Conservation (phyloP, 2,888 invertebrate genomes). For the Nudaria mundana region DNA sequence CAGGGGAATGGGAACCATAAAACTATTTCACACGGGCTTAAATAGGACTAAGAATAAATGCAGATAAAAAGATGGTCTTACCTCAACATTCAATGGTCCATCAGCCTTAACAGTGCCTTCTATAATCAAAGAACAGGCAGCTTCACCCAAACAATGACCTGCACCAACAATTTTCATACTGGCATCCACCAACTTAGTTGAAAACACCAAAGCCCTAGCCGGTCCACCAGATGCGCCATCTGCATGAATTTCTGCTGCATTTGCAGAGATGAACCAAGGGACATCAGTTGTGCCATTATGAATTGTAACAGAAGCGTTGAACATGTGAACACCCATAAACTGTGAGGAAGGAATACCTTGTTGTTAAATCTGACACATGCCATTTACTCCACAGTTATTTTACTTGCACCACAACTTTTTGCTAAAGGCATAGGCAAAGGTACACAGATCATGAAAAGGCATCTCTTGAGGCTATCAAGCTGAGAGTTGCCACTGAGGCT, state of each 20-base stretch:
- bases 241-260: conserved; percentile 86
- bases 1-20: too few relatives aligned
- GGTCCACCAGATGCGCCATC: conserved; percentile 88
- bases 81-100: conserved; percentile 92
- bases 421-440: neutral
- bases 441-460: neutral
- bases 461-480: neutral
- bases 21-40: too few relatives aligned
- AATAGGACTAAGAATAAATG: too few relatives aligned
- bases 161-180: conserved; percentile 79
- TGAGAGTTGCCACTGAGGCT: too few relatives aligned
- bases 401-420: too few relatives aligned
- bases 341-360: conserved; percentile 53
- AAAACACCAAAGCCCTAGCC: conserved; percentile 85
- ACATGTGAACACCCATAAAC: conserved; percentile 93
- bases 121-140: conserved; percentile 86
- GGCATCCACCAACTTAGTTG: conserved; percentile 85
- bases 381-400: too few relatives aligned
- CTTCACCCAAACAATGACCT: conserved; percentile 85
- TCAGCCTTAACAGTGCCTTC: conserved; percentile 91
- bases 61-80: conserved; percentile 50
- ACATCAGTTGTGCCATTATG: conserved; percentile 73
- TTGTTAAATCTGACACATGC: too few relatives aligned
- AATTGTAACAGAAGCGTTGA: conserved; percentile 82
- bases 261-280: conserved; percentile 86